phyloP scores from a whole-genome alignment of 2,888 invertebrate genomes.

The Silvanus unidentatus region DNA sequence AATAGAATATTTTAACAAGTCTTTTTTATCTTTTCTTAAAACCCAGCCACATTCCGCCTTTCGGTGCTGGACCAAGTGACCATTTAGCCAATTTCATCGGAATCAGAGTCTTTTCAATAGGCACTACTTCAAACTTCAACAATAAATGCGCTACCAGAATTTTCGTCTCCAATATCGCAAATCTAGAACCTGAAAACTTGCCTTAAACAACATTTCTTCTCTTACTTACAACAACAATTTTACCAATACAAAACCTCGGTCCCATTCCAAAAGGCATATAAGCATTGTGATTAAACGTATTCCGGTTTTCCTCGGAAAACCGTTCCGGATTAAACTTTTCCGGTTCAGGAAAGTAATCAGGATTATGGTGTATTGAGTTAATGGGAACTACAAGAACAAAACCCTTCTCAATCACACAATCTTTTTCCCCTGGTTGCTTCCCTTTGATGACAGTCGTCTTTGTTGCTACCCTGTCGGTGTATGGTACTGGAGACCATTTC shows the following conservation, averaged over 20 bases:
- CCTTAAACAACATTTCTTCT: too few relatives aligned
- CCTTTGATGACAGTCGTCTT: not conserved
- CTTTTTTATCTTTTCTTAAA: too few relatives aligned
- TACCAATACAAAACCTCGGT: slow-evolving; percentile 1
- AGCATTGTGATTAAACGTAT: not conserved
- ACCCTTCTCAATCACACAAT: not conserved
- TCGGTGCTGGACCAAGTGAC: too few relatives aligned
- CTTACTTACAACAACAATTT: too few relatives aligned
- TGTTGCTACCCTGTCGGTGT: not conserved
- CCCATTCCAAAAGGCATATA: slow-evolving; percentile 7
- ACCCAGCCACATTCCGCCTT: too few relatives aligned
- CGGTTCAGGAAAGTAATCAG: slow-evolving; percentile 2
- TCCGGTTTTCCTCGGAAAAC: slow-evolving; percentile 1
- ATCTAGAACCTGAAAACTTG: too few relatives aligned
- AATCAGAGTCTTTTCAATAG: too few relatives aligned
- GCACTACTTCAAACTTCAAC: too few relatives aligned
- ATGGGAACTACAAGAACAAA: not conserved
- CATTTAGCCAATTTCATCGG: too few relatives aligned
- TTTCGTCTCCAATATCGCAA: too few relatives aligned
- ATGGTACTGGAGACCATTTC: slow-evolving; percentile 13
- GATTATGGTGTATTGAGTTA: slow-evolving; percentile 1
- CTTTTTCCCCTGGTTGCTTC: not conserved
- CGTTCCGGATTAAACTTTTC: slow-evolving; percentile 4
- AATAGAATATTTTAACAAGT: too few relatives aligned
- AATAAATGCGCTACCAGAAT: too few relatives aligned